Evolutionary conservation across 23 tunicate genomes (phyloP).

Genomic region (Botrylloides violaceus): DNA sequence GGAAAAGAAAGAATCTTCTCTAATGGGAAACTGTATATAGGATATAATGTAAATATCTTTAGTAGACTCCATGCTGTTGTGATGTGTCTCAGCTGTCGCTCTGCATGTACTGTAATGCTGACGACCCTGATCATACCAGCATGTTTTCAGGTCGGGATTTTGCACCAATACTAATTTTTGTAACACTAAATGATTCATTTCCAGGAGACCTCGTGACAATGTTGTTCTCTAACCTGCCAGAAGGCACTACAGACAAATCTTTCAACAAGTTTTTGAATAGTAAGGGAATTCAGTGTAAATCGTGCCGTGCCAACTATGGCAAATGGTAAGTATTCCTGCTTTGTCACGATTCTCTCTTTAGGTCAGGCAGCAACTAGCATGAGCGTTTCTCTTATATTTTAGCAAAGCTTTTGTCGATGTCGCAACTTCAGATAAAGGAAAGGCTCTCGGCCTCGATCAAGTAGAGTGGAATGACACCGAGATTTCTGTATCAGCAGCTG

Average conservation of each 20-base stretch:
- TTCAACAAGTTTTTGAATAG: slow-evolving; percentile 53
- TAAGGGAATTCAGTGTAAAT: slow-evolving; percentile 41
- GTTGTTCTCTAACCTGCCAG: slow-evolving; percentile 54
- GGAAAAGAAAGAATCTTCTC: no score
- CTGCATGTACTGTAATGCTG: no score
- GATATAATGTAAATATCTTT: no score
- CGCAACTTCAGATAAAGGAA: slow-evolving; percentile 19
- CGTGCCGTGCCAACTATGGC: slow-evolving; percentile 58
- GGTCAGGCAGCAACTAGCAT: not conserved
- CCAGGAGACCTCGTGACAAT: slow-evolving; percentile 50
- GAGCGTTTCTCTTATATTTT: slow-evolving; percentile 1
- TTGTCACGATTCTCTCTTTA: not conserved
- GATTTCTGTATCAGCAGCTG: slow-evolving; percentile 31
- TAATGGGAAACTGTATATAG: no score
- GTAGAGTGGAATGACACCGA: slow-evolving; percentile 63
- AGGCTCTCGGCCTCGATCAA: slow-evolving; percentile 43
- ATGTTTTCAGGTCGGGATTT: no score
- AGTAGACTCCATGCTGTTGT: no score
- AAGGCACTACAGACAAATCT: slow-evolving; percentile 39
- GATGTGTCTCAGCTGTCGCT: no score
- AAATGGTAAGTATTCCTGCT: slow-evolving; percentile 36
- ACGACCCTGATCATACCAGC: no score
- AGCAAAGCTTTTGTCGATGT: slow-evolving; percentile 84
- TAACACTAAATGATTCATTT: not conserved
- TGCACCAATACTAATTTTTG: no score